Evolutionary conservation across 2,888 invertebrate species (phyloP).

Genomic region (Drepana falcataria): DNA sequence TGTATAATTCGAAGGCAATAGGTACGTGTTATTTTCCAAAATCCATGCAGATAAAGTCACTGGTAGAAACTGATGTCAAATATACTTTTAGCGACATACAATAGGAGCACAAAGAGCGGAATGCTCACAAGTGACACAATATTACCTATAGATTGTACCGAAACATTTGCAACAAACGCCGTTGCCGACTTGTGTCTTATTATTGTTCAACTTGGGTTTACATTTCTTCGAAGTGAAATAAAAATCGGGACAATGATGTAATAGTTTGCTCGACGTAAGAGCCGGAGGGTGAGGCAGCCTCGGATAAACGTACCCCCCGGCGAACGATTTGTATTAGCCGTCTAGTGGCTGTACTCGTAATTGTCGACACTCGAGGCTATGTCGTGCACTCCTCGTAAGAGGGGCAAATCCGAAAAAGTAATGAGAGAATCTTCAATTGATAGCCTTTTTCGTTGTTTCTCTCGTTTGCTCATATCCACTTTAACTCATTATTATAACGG

Average conservation of each 20-base stretch:
- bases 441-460: conserved; percentile 29
- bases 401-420: conserved; percentile 53
- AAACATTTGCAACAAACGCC: conserved; percentile 21
- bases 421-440: conserved; percentile 46
- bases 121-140: conserved; percentile 2
- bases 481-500: background rate
- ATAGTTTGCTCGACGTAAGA: conserved; percentile 54
- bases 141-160: conserved; percentile 15
- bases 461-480: conserved; percentile 12
- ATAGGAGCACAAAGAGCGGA: background rate
- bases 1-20: no score
- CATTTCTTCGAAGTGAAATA: conserved; percentile 36
- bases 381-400: conserved; percentile 57
- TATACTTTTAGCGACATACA: conserved; percentile 3
- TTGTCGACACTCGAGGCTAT: conserved; percentile 68
- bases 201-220: conserved; percentile 27
- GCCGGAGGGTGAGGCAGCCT: conserved; percentile 36
- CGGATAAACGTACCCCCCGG: conserved; percentile 69
- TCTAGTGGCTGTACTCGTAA: conserved; percentile 71
- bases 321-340: conserved; percentile 76
- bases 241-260: conserved; percentile 55
- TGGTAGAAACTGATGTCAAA: no score
- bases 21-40: no score
- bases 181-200: conserved; percentile 33
- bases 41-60: no score